phyloP scores from a whole-genome alignment of 2,888 invertebrate species.

The Protodeltote pygarga region DNA sequence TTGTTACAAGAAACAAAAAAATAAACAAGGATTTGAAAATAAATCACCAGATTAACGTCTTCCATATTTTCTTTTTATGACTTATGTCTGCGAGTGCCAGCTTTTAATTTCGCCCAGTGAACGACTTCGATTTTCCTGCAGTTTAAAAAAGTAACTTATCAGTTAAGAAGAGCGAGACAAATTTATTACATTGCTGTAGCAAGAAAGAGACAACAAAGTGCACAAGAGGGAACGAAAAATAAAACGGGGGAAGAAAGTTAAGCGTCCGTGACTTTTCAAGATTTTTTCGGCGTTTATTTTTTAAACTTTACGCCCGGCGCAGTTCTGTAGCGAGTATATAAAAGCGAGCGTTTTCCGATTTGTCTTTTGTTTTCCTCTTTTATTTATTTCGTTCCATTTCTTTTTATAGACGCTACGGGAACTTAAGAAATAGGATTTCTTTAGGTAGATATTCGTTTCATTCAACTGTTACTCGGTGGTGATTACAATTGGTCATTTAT shows the following conservation, averaged over 20 bases:
- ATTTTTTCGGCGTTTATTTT: conserved; percentile 85
- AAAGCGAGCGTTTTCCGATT: conserved; percentile 77
- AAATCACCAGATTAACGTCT: conserved; percentile 69
- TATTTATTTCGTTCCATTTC: conserved; percentile 64
- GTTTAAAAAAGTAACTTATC: conserved; percentile 86
- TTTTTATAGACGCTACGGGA: conserved; percentile 54
- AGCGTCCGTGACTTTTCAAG: conserved; percentile 87
- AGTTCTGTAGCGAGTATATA: conserved; percentile 73
- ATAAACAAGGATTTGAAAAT: conserved; percentile 55
- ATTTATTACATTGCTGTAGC: conserved; percentile 56
- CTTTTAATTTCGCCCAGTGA: conserved; percentile 82
- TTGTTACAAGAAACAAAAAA: conserved; percentile 43
- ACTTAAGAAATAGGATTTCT: conserved; percentile 29
- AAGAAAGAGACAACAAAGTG: conserved; percentile 63
- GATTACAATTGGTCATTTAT: conserved; percentile 2
- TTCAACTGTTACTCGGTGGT: conserved; percentile 15
- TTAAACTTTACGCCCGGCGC: conserved; percentile 79
- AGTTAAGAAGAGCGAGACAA: conserved; percentile 75
- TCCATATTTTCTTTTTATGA: conserved; percentile 83
- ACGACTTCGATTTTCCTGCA: conserved; percentile 84
- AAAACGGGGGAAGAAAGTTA: conserved; percentile 87
- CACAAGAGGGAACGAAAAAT: conserved; percentile 83
- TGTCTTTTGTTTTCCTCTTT: conserved; percentile 73
- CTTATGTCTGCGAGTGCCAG: conserved; percentile 82
- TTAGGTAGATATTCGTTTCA: conserved; percentile 22